Percentiles rank a stretch among this genome's conserved stretches.
phyloP scores from a whole-genome alignment of 2,888 invertebrate genomes.

The Erebia epiphron region DNA sequence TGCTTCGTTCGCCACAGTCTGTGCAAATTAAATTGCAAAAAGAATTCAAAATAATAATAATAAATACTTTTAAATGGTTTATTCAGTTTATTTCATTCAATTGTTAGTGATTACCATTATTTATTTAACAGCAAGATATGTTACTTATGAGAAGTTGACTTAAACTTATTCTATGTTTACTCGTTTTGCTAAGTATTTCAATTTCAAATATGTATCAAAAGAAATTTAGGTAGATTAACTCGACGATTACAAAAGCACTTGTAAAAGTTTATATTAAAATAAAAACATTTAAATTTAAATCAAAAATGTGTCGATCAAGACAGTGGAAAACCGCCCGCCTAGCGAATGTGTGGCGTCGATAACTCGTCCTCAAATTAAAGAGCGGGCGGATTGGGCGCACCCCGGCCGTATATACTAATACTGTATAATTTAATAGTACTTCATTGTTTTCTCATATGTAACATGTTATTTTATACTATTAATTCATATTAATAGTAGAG shows the following conservation, averaged over 20 bases:
- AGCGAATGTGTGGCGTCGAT: constrained; percentile 23
- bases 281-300: no score
- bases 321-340: constrained; percentile 7
- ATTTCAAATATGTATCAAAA: no score
- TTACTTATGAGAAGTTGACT: neutral
- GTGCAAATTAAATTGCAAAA: neutral
- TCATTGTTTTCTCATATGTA: constrained; percentile 8
- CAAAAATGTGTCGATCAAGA: neutral
- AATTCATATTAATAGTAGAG: neutral
- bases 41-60: neutral
- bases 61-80: neutral
- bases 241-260: neutral
- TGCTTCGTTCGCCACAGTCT: neutral
- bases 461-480: neutral
- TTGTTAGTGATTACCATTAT: no score
- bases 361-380: constrained; percentile 28
- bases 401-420: neutral
- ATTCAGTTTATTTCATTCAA: neutral
- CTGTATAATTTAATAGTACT: constrained; percentile 8
- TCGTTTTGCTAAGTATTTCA: no score
- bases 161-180: no score
- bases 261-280: no score
- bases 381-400: neutral
- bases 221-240: no score
- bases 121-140: neutral